These are phyloP conservation scores for Malacosoma neustria DNA, from an alignment of 2,888 invertebrate species.

Conservation along the genomic window DNA sequence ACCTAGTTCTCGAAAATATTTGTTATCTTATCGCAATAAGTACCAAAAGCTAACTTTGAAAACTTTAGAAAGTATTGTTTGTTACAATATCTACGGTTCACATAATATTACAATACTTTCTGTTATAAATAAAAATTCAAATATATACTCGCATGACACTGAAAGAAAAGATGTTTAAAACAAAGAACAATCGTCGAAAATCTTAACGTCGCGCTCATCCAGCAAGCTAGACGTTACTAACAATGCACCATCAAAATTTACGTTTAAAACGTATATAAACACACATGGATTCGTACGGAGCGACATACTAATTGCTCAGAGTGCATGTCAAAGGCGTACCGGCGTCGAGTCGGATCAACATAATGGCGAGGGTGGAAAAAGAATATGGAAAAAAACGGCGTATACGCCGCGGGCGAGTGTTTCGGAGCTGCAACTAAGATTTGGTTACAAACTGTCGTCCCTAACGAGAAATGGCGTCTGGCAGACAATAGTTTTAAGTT, in stretches of 20 bases:
- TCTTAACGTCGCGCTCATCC: neutral
- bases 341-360: slow-evolving; percentile 69
- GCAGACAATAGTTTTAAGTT: slow-evolving; percentile 26
- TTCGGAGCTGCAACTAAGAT: slow-evolving; percentile 42
- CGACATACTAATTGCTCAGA: slow-evolving; percentile 69
- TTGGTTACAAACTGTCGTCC: slow-evolving; percentile 50
- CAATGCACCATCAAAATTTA: slow-evolving; percentile 17
- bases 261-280: slow-evolving; percentile 16
- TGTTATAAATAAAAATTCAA: too few species aligned
- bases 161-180: too few species aligned
- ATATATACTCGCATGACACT: too few species aligned
- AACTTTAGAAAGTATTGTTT: too few species aligned
- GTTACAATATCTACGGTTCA: too few species aligned
- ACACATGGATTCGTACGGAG: slow-evolving; percentile 16
- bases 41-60: too few species aligned
- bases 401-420: slow-evolving; percentile 40
- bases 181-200: neutral
- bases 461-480: slow-evolving; percentile 37
- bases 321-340: slow-evolving; percentile 71
- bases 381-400: slow-evolving; percentile 58
- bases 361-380: slow-evolving; percentile 65
- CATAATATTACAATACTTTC: too few species aligned
- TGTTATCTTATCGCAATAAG: too few species aligned
- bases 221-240: slow-evolving; percentile 3
- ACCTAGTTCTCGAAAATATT: too few species aligned